Evolutionary conservation across 92 coral and sea anemone species (phyloP).

Genomic region (Heteractis magnifica): DNA sequence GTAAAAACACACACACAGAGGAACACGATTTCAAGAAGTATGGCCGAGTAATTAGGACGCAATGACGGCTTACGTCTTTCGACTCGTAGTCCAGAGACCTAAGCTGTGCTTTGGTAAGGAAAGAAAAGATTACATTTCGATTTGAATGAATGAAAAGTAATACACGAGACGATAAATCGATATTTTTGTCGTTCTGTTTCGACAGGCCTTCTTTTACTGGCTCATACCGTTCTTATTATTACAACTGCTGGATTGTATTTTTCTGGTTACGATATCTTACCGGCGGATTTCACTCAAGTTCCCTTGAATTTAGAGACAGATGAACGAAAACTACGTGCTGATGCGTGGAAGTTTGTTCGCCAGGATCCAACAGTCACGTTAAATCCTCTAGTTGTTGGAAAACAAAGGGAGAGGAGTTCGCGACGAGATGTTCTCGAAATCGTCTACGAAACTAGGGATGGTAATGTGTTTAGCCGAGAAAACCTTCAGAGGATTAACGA

Average conservation of each 20-base stretch:
- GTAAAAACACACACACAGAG: not conserved
- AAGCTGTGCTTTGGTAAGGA: conserved; percentile 72
- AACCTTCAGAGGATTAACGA: conserved; percentile 57
- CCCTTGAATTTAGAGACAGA: conserved; percentile 88
- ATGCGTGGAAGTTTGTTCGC: conserved; percentile 94
- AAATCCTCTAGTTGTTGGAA: conserved; percentile 76
- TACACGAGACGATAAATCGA: not conserved
- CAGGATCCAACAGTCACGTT: conserved; percentile 78
- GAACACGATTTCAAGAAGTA: not conserved
- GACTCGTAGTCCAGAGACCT: conserved; percentile 57
- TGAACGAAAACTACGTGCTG: conserved; percentile 85
- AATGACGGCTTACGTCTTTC: conserved; percentile 61
- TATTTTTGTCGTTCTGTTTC: conserved; percentile 19
- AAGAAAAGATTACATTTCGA: not conserved
- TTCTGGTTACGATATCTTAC: conserved; percentile 84
- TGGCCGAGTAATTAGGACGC: not conserved
- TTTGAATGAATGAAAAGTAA: conserved; percentile 3
- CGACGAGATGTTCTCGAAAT: conserved; percentile 79
- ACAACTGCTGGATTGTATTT: conserved; percentile 70
- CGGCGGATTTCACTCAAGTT: conserved; percentile 89
- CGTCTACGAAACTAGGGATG: conserved; percentile 74
- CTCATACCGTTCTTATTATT: conserved; percentile 65
- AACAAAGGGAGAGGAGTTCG: conserved; percentile 63
- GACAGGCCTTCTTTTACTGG: conserved; percentile 72
- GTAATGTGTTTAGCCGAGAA: conserved; percentile 66